Evolutionary conservation across 2,797 vertebrate genomes (phyloP).

Genomic region (Nyctalus aviator): DNA sequence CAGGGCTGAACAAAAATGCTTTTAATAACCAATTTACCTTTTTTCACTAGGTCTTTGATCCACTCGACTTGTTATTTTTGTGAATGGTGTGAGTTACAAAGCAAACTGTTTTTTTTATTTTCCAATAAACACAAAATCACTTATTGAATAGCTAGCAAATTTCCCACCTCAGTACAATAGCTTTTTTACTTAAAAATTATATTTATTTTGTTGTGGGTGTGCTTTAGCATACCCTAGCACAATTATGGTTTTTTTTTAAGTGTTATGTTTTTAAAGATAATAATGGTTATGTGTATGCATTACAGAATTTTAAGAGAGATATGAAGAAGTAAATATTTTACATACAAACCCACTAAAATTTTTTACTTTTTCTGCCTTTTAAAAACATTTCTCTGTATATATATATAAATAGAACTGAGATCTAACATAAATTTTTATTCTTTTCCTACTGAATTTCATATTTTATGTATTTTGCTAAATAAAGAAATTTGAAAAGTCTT

Average conservation of each 20-base stretch:
- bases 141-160: background rate
- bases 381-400: background rate
- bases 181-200: background rate
- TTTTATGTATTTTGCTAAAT: conserved; percentile 8
- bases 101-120: background rate
- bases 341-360: background rate
- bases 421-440: background rate
- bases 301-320: background rate
- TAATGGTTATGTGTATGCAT: background rate
- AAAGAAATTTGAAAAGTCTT: background rate
- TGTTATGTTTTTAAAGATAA: background rate
- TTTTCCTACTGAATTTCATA: background rate
- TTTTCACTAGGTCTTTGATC: background rate
- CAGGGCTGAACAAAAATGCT: background rate
- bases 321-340: background rate
- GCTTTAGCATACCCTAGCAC: background rate
- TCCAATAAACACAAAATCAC: background rate
- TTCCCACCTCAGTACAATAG: background rate
- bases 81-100: background rate
- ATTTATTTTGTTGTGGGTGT: background rate
- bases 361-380: background rate
- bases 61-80: background rate
- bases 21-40: background rate
- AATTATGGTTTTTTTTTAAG: background rate
- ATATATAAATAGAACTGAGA: background rate